phyloP scores from a whole-genome alignment of 2,113 vertebrate species.

The Cyphomyrus discorhynchus region DNA sequence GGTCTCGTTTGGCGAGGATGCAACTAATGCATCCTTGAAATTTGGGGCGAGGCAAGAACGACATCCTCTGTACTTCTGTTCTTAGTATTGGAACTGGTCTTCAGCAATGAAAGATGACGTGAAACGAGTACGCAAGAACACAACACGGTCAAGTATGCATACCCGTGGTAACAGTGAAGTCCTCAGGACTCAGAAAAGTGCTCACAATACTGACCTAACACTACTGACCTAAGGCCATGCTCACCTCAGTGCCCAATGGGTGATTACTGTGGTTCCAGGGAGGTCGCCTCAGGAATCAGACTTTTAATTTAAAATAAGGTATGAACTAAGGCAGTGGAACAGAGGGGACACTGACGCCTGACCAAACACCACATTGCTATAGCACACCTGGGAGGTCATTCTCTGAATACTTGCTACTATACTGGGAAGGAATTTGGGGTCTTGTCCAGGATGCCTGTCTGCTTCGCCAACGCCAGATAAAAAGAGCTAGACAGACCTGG shows the following conservation, averaged over 20 bases:
- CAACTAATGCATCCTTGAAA: not conserved
- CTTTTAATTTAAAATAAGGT: not conserved
- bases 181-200: not conserved
- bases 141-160: not conserved
- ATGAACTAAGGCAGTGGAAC: not conserved
- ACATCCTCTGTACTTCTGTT: not conserved
- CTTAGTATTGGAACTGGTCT: not conserved
- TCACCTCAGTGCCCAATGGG: not conserved
- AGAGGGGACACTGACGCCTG: not conserved
- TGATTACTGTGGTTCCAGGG: not conserved
- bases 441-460: not conserved
- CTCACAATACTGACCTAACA: not conserved
- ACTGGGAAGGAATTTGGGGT: not conserved
- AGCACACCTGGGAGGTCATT: not conserved
- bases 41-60: not conserved
- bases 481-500: not conserved
- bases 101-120: not conserved
- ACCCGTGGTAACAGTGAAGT: not conserved
- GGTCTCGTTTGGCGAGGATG: not conserved
- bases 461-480: not conserved
- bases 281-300: not conserved
- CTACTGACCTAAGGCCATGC: not conserved
- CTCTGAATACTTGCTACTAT: not conserved
- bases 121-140: not conserved
- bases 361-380: not conserved